Conservation (phyloP, 2,888 invertebrate genomes). For the Gibbula magus region DNA sequence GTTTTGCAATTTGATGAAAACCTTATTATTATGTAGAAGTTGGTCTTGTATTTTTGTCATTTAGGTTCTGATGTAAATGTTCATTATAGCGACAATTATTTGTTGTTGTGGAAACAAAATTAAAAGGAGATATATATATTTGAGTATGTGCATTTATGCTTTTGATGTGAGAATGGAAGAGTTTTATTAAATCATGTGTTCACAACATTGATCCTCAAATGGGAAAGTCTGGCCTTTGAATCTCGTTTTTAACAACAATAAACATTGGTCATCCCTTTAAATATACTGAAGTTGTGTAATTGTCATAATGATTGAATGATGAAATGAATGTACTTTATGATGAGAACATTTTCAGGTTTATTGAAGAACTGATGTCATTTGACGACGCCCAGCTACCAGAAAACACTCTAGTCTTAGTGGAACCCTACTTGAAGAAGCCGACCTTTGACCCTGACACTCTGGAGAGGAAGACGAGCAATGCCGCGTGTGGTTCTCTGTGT, state of each 20-base stretch:
- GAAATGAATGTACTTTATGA: not conserved
- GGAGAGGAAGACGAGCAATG: slow-evolving; percentile 67
- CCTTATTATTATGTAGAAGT: too few relatives aligned
- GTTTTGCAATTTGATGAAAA: too few relatives aligned
- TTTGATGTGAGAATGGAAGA: too few relatives aligned
- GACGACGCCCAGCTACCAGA: slow-evolving; percentile 74
- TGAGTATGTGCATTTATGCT: too few relatives aligned
- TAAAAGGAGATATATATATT: too few relatives aligned
- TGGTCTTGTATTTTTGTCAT: too few relatives aligned
- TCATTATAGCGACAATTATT: too few relatives aligned
- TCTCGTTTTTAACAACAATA: not conserved
- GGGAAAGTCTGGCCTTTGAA: not conserved
- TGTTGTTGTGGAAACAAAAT: too few relatives aligned
- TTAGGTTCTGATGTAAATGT: too few relatives aligned
- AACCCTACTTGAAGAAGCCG: slow-evolving; percentile 73
- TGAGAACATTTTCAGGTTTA: slow-evolving; percentile 57
- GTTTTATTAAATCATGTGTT: too few relatives aligned
- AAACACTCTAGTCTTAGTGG: slow-evolving; percentile 70
- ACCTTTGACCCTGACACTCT: slow-evolving; percentile 70
- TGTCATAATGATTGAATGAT: not conserved
- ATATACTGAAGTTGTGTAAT: not conserved
- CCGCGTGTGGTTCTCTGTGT: slow-evolving; percentile 73
- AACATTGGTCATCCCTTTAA: too few relatives aligned
- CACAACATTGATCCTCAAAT: too few relatives aligned
- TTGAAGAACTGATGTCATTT: slow-evolving; percentile 74